Evolutionary conservation across 2,797 vertebrate species (phyloP).

Genomic region (Orestias chungarensis): DNA sequence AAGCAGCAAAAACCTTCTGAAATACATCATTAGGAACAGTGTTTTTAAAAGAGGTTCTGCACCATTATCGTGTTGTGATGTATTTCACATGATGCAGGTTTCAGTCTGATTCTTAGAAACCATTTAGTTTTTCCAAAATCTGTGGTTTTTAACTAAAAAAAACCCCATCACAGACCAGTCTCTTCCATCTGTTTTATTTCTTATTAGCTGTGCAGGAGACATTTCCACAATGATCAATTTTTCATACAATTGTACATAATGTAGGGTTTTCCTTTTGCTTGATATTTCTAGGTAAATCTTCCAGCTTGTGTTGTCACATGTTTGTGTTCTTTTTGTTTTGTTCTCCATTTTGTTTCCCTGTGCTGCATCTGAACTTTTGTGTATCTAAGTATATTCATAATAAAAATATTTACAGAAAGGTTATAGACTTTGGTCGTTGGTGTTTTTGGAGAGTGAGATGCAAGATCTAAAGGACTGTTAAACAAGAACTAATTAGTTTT

Average conservation of each 20-base stretch:
- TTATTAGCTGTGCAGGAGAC: slow-evolving; percentile 36
- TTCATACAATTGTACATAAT: slow-evolving; percentile 72
- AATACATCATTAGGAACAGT: slow-evolving; percentile 41
- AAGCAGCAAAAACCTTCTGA: slow-evolving; percentile 43
- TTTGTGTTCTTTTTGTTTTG: slow-evolving; percentile 30
- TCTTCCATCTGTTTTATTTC: slow-evolving; percentile 29
- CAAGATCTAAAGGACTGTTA: background rate
- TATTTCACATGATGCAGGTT: slow-evolving; percentile 55
- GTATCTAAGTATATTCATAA: slow-evolving; percentile 73
- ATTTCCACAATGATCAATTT: slow-evolving; percentile 61
- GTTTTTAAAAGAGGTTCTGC: slow-evolving; percentile 52
- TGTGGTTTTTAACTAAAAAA: slow-evolving; percentile 33
- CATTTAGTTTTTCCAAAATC: slow-evolving; percentile 29
- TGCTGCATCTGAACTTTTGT: slow-evolving; percentile 59
- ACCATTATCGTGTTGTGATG: slow-evolving; percentile 36
- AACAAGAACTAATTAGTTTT: background rate
- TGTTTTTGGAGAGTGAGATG: background rate
- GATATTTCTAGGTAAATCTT: slow-evolving; percentile 50
- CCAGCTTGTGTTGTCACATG: slow-evolving; percentile 38
- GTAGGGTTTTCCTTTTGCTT: slow-evolving; percentile 56
- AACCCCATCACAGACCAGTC: slow-evolving; percentile 22
- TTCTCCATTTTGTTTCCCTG: slow-evolving; percentile 40
- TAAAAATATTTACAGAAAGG: slow-evolving; percentile 75
- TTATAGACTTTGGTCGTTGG: background rate
- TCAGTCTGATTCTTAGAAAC: slow-evolving; percentile 41